phyloP scores from a whole-genome alignment of 2,113 vertebrate genomes.

The Ptychochromis oligacanthus region DNA sequence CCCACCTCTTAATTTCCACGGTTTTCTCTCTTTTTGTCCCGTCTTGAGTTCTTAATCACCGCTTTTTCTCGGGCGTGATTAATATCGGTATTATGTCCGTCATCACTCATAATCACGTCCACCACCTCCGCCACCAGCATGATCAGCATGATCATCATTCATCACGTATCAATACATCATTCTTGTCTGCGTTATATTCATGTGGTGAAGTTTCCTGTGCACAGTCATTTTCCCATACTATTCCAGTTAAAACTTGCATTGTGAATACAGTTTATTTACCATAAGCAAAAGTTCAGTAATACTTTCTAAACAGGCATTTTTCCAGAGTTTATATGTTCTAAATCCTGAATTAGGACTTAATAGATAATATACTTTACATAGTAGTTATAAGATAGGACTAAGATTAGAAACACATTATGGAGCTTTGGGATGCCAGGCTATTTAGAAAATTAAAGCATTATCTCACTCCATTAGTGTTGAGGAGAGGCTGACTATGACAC shows the following conservation, averaged over 20 bases:
- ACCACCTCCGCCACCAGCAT: constrained; percentile 29
- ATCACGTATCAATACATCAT: constrained; percentile 11
- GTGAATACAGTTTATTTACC: background rate
- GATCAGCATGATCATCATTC: constrained; percentile 36
- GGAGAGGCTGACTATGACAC: background rate
- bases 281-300: background rate
- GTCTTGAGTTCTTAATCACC: constrained; percentile 22
- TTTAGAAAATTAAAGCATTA: constrained; percentile 18
- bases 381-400: constrained; percentile 4
- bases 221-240: background rate
- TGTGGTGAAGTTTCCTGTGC: background rate
- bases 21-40: constrained; percentile 18
- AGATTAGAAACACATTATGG: constrained; percentile 10
- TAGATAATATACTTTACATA: constrained; percentile 7
- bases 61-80: constrained; percentile 47
- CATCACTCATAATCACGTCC: constrained; percentile 50
- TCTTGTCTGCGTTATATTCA: background rate
- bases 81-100: constrained; percentile 38
- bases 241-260: background rate
- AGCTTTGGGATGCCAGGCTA: background rate
- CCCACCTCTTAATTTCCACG: constrained; percentile 21
- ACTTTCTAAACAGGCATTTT: background rate
- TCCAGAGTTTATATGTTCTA: background rate
- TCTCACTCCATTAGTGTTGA: constrained; percentile 8
- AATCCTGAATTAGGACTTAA: constrained; percentile 7